phyloP scores from a whole-genome alignment of 2,888 invertebrate species.

The Entomobrya proxima region DNA sequence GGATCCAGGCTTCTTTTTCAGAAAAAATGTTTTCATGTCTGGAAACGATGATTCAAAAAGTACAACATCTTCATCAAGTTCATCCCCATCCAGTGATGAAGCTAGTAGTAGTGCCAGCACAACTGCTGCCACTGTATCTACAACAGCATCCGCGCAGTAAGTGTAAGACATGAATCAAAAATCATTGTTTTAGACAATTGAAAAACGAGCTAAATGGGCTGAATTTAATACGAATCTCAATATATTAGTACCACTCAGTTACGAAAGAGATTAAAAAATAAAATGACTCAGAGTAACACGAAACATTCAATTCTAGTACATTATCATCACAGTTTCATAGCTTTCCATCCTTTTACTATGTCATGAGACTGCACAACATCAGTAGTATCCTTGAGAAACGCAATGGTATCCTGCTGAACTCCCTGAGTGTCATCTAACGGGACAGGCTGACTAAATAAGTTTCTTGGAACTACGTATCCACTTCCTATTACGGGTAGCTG shows the following conservation, averaged over 20 bases:
- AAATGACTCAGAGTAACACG: background rate
- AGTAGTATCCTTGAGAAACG: background rate
- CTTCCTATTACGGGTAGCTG: background rate
- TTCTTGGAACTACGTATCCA: background rate
- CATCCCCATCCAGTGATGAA: background rate
- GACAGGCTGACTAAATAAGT: background rate
- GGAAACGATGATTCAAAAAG: background rate
- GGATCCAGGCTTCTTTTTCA: slow-evolving; percentile 63
- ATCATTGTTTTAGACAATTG: no score
- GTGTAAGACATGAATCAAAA: no score
- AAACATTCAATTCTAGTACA: background rate
- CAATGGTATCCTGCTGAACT: background rate
- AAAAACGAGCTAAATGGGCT: no score
- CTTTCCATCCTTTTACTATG: background rate
- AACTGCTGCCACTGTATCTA: background rate
- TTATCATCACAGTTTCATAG: background rate
- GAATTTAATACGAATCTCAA: no score
- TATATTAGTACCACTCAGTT: no score
- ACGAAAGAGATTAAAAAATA: background rate
- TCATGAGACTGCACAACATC: background rate
- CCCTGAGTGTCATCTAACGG: background rate
- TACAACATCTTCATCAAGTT: background rate
- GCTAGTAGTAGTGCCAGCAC: background rate
- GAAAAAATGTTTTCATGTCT: slow-evolving; percentile 67
- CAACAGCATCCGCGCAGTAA: background rate